Evolutionary conservation across 1,140 invertebrate genomes (phyloP), one percentile per base, ranked within the genome.

Genomic region (Aricia agestis): DNA sequence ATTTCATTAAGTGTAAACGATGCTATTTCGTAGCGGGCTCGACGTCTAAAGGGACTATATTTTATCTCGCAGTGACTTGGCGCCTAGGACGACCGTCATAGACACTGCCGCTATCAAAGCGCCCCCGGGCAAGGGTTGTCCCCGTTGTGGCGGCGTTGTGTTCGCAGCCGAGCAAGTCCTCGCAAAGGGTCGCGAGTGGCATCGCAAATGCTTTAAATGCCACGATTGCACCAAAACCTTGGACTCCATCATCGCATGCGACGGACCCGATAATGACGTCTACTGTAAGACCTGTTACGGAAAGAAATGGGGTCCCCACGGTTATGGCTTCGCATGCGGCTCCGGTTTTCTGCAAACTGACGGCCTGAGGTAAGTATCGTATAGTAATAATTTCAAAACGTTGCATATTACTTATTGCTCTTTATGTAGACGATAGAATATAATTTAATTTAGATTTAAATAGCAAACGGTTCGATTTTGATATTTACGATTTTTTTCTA

Each of bases 171-270:
- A 98, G 86, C 95, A 97, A 89, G 96, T 98, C 61, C 92, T 98
- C 25, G 96, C 97, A 45, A 97, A 96, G 85, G 95, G 96, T 70
- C 94, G 97, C 83, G 97, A 98, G 92, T 99, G 97, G 98, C 98
- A 97, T 93, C 95, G 98, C 93, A 99, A 99, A 92, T 99, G 98
- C 93, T 99, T 98, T 94, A 99, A 99, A 90, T 99, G 98, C 91
- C 95, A 93, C 87, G 96, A 97, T 78, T 99, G 98, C 91, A 96
- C 95, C 78, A 97, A 97, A 83, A 97, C 96, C 19, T 93, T 99
- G 67, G 97, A 98, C 85, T 99, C 98, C 18, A 98, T 98, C 82
- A 97, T 97, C 77, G 97, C 97, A 76, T 97, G 97, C 84, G 97
- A 98, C 83, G 97, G 97, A 32, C 97, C 97, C 41, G 96, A 98